Evolutionary conservation across 2,113 vertebrate genomes (phyloP).

Genomic region (Oxygymnocypris stewartii): DNA sequence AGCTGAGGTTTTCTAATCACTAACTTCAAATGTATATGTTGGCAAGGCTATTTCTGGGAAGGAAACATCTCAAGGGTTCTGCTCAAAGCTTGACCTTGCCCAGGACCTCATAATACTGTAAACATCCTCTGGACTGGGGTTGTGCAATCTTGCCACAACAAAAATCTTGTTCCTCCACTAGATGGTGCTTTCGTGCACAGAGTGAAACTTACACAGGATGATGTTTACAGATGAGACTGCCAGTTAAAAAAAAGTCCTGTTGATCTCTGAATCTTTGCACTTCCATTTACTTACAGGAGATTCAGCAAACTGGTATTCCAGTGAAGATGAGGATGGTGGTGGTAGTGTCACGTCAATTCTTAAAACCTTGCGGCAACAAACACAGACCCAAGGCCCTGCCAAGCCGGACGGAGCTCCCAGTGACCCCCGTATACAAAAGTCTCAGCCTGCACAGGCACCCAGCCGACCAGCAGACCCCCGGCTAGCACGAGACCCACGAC

Average conservation of each 20-base stretch:
- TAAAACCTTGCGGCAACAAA: slow-evolving; percentile 89
- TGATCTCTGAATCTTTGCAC: not conserved
- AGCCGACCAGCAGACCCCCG: slow-evolving; percentile 77
- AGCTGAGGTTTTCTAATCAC: not conserved
- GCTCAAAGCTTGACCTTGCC: slow-evolving; percentile 29
- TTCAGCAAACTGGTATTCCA: slow-evolving; percentile 94
- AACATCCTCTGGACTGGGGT: slow-evolving; percentile 40
- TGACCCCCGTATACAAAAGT: slow-evolving; percentile 86
- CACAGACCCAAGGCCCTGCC: slow-evolving; percentile 73
- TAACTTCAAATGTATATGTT: slow-evolving; percentile 23
- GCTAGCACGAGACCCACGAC: slow-evolving; percentile 83
- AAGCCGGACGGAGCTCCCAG: slow-evolving; percentile 59
- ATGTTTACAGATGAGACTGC: not conserved
- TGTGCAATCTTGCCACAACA: slow-evolving; percentile 5
- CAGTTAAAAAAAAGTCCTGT: not conserved
- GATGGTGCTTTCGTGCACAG: slow-evolving; percentile 20
- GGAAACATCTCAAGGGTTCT: slow-evolving; percentile 31
- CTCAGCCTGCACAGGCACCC: slow-evolving; percentile 52
- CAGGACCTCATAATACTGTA: slow-evolving; percentile 33
- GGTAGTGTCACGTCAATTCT: slow-evolving; percentile 92
- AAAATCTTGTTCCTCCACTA: slow-evolving; percentile 21
- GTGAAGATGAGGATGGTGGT: slow-evolving; percentile 91
- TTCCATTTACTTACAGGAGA: slow-evolving; percentile 75
- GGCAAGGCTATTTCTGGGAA: slow-evolving; percentile 23
- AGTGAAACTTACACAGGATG: not conserved